Evolutionary conservation across 2,797 vertebrate genomes (phyloP).

Genomic region (Falco berigora): DNA sequence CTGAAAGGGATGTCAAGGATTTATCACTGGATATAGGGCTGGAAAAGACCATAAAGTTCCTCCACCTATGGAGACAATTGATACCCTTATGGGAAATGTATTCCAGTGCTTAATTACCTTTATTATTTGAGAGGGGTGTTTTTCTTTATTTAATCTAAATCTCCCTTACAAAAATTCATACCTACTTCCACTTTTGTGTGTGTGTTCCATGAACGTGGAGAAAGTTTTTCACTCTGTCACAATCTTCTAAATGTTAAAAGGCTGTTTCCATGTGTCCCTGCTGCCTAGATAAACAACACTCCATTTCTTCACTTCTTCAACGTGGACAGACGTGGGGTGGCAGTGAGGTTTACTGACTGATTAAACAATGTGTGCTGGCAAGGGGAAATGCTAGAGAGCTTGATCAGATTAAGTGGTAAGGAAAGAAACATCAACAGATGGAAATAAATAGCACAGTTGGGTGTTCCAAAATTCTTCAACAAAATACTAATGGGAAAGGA

Average conservation of each 20-base stretch:
- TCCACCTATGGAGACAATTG: not conserved
- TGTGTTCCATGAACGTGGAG: not conserved
- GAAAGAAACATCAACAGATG: not conserved
- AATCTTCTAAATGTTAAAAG: not conserved
- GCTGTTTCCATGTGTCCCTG: not conserved
- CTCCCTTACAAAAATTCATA: not conserved
- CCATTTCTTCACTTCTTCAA: not conserved
- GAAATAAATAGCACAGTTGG: not conserved
- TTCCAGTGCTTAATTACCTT: not conserved
- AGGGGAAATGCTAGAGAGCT: not conserved
- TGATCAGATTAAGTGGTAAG: not conserved
- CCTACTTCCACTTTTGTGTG: not conserved
- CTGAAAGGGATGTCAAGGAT: not conserved
- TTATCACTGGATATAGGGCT: not conserved
- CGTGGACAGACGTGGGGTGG: rapidly evolving
- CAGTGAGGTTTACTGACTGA: not conserved
- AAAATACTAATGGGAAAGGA: not conserved
- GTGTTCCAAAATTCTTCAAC: not conserved
- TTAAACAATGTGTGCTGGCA: not conserved
- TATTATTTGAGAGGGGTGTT: not conserved
- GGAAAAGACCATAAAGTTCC: not conserved
- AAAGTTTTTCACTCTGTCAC: not conserved
- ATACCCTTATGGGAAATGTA: not conserved
- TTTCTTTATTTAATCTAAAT: not conserved
- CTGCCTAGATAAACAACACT: not conserved